Evolutionary conservation across 1,140 invertebrate genomes (phyloP), one percentile per base, ranked within the genome.

Genomic region (Cardiocondyla obscurior): DNA sequence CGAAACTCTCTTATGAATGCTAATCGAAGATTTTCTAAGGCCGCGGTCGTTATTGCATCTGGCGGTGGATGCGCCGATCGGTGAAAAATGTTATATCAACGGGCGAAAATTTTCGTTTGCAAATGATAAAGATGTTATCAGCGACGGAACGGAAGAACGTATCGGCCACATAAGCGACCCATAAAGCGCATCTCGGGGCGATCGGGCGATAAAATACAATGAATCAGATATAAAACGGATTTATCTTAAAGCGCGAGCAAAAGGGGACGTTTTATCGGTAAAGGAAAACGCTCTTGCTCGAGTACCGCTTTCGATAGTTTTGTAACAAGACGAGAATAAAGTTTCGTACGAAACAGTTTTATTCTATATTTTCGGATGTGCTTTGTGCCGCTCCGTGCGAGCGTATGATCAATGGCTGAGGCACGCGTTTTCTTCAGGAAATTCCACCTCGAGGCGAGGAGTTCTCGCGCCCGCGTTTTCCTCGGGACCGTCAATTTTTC

Each of bases 1-100:
- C 86, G 77, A 42, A 65, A 73, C 44, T 51, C 60, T 84, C 76
- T 88, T 88, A 88, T 84, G 86, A 88, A 88, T 88, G 77, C 77
- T 87, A 88, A 88, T 87, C 86, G 65, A 87, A 79, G 76, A 87
- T 87, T 88, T 85, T 85, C 83, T 83, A 60, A 55, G 36, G 22
- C 49, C 44, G 65, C 39, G 51, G 14, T 39, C 60, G 60, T 82
- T 30, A 44, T 30, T 33, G 25, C 36, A 46, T 33, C 10, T 8
- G 10, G 7, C 10, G 16, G 30, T 16, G 14, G 19, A 10, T 30
- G 16, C 42, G 51, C 58, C 53, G 14, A 3, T 30, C 25, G 28
- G 28, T 19, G 14, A 36, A n/a, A 74, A 44, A 60, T 51, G n/a
- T n/a, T n/a, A 60, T 22, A 44, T 44, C 10, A 22, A 28, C 25